Evolutionary conservation across 2,797 vertebrate genomes (phyloP).

Genomic region (Denticeps clupeoides): DNA sequence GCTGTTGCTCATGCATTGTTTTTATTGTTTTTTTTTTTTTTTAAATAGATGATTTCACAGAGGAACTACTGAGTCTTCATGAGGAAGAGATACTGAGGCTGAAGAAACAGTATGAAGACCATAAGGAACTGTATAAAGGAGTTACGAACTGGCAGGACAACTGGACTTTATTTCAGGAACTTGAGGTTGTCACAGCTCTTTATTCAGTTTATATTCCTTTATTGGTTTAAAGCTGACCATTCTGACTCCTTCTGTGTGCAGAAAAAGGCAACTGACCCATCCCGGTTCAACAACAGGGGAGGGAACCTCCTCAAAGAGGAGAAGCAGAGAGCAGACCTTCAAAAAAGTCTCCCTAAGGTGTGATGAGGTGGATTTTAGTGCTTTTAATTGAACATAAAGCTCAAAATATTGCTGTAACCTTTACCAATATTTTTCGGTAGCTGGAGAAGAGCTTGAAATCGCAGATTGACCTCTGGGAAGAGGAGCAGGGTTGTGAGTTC

Average conservation of each 20-base stretch:
- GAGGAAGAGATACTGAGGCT: slow-evolving; percentile 63
- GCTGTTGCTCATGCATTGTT: too few species aligned
- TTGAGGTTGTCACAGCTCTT: slow-evolving; percentile 69
- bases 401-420: neutral
- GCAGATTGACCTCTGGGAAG: slow-evolving; percentile 71
- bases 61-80: slow-evolving; percentile 69
- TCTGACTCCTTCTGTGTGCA: slow-evolving; percentile 28
- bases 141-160: slow-evolving; percentile 78
- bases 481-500: slow-evolving; percentile 58
- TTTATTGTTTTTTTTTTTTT: neutral
- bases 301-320: slow-evolving; percentile 89
- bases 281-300: slow-evolving; percentile 80
- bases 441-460: slow-evolving; percentile 77
- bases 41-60: slow-evolving; percentile 67
- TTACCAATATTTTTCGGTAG: slow-evolving; percentile 39
- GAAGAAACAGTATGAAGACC: slow-evolving; percentile 60
- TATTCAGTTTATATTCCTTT: neutral
- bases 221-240: neutral
- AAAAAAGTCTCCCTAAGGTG: slow-evolving; percentile 83
- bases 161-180: slow-evolving; percentile 78
- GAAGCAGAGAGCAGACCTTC: slow-evolving; percentile 79
- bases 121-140: slow-evolving; percentile 76
- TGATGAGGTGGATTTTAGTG: neutral
- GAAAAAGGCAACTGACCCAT: slow-evolving; percentile 80
- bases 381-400: too few species aligned